Base-by-base conservation (phyloP, 2,113 vertebrate genomes). In the Brachyhypopomus gauderio region DNA sequence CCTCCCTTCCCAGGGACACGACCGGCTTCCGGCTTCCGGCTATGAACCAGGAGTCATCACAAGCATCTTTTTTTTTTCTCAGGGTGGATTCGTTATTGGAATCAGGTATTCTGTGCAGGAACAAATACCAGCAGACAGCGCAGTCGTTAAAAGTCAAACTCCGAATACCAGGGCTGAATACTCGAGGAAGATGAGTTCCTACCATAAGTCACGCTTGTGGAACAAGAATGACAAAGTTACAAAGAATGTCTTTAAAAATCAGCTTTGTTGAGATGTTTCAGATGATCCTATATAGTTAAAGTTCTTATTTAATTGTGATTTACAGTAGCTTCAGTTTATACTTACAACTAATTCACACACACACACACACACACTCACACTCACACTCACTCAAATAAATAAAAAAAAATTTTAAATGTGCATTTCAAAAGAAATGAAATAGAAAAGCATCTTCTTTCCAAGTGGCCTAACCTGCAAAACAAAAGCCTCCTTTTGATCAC, bases 231-330 rank as follows among this genome's bases (percentile, higher is more conserved):
- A 55, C 67, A 56, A 72, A 72, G 25, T 67, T 36, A 20, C 27
- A 34, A 67, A 63, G 3, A 55, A 80, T 63, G 70, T 73, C 62
- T 52, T 36, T 4, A 41, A 64, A 72, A 73, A 19, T 8, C 34
- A 8, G 25, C 17, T 64, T 73, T 19, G 59, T 66, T 38, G 27
- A 72, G 78, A 62, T 73, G 36, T 56, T 20, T 74, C 73, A 22
- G 27, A 56, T 19, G 59, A 74, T 45, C 23, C 71, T 34, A n/a
- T 60, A 8, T 25, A 20, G 14, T 23, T 38, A 16, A 27, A 66
- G 34, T 14, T 52, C 2, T 14, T 8, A 52, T 14, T 52, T 14
- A 41, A 41, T 6, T 6, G 14, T 12, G 12, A 52, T 52, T 12
- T 52, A 52, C 45, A 3, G 9, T 41, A 70, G n/a, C 36, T 41